These are phyloP conservation scores for Marisa cornuarietis DNA, from an alignment of 1,140 invertebrate genomes.

Conservation along the genomic window DNA sequence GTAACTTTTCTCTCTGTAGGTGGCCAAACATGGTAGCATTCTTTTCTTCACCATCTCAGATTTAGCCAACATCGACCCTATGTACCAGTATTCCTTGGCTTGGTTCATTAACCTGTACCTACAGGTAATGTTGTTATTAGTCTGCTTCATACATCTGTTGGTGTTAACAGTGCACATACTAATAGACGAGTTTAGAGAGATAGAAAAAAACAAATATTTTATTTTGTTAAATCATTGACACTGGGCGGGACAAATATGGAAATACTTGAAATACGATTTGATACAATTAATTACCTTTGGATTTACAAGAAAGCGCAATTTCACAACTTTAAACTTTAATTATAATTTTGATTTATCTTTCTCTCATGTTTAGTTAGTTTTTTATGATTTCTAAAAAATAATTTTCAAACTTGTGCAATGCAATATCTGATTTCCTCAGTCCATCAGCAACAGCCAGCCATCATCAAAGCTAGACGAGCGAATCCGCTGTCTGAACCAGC, in stretches of 20 bases:
- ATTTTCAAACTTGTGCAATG: neutral
- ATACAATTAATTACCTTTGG: no score
- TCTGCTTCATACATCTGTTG: no score
- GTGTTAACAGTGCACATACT: no score
- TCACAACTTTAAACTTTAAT: no score
- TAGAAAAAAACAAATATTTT: no score
- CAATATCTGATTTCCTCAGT: slow-evolving; percentile 50
- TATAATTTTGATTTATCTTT: neutral
- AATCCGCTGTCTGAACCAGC: slow-evolving; percentile 61
- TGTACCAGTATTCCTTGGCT: slow-evolving; percentile 95
- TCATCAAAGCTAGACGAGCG: slow-evolving; percentile 55
- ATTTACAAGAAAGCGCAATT: no score
- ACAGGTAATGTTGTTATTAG: slow-evolving; percentile 45
- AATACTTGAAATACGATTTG: no score
- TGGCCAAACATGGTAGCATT: slow-evolving; percentile 87
- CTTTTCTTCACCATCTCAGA: slow-evolving; percentile 91
- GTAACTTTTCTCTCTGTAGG: slow-evolving; percentile 59
- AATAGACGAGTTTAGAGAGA: no score
- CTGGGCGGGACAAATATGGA: no score
- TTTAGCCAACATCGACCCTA: slow-evolving; percentile 90
- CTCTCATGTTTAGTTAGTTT: neutral
- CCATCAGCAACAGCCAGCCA: slow-evolving; percentile 60
- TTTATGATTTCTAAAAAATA: neutral
- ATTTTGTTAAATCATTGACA: no score
- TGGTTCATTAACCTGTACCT: slow-evolving; percentile 92